A percentile compares a stretch with the other conserved stretches of the same genome.
These are phyloP conservation scores for Liopterus haemorrhoidalis DNA, from an alignment of 2,888 invertebrate species.

Conservation along the genomic window DNA sequence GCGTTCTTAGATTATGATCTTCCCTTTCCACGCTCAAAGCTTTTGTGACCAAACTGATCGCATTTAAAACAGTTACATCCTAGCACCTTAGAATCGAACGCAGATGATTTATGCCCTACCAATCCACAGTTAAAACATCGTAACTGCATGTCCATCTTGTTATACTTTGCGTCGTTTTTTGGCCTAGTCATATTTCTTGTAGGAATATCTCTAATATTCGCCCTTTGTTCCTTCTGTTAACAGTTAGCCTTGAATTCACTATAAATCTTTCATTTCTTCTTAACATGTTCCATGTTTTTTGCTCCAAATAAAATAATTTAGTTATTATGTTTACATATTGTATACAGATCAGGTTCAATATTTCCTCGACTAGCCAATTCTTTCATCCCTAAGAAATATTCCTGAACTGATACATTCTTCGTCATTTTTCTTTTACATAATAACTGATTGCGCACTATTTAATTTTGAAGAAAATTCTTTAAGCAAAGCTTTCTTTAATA, in stretches of 20 bases:
- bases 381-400: constrained; percentile 26
- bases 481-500: constrained; percentile 6
- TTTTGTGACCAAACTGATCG: neutral
- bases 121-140: neutral
- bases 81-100: neutral
- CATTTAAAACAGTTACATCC: constrained; percentile 1
- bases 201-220: no score
- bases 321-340: constrained; percentile 2
- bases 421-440: constrained; percentile 16
- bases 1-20: no score
- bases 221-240: no score
- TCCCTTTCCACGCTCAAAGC: neutral
- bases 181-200: no score
- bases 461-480: constrained; percentile 6
- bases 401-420: constrained; percentile 19
- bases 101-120: constrained; percentile 1
- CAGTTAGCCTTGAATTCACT: no score
- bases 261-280: neutral
- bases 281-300: neutral
- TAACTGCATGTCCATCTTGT: no score
- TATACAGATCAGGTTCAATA: neutral
- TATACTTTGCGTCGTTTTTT: no score
- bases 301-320: constrained; percentile 1
- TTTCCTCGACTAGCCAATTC: constrained; percentile 19
- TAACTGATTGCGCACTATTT: constrained; percentile 17